phyloP scores from a whole-genome alignment of 2,797 vertebrate genomes.

The Gorsachius magnificus region DNA sequence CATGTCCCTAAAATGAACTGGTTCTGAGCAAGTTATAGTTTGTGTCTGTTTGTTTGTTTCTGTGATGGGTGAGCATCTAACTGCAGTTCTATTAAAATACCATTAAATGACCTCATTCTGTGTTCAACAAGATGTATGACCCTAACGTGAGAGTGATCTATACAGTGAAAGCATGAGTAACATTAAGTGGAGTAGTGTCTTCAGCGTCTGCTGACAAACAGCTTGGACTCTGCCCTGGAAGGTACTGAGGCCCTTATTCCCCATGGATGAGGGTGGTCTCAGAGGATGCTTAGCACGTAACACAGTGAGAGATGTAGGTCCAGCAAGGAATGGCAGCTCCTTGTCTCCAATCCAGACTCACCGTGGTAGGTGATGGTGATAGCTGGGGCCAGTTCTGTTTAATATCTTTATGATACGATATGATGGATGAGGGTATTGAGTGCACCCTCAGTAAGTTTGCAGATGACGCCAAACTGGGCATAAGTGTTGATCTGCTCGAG shows the following conservation, averaged over 20 bases:
- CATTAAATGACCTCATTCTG: not conserved
- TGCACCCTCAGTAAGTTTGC: too few relatives aligned
- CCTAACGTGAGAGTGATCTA: not conserved
- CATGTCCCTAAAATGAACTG: not conserved
- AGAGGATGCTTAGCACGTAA: not conserved
- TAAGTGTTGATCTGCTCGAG: too few relatives aligned
- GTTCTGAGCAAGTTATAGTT: not conserved
- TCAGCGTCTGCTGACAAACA: not conserved
- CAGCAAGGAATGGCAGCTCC: not conserved
- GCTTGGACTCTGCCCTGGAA: not conserved
- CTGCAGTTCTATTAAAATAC: not conserved
- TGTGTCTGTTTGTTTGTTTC: not conserved
- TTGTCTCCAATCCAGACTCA: not conserved
- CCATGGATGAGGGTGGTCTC: not conserved
- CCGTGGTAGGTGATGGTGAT: accelerated
- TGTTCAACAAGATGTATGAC: not conserved
- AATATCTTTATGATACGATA: too few relatives aligned
- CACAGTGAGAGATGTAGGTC: not conserved
- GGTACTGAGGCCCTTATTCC: not conserved
- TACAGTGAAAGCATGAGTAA: not conserved
- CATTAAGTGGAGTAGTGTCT: not conserved
- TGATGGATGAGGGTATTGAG: too few relatives aligned
- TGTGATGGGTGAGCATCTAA: not conserved
- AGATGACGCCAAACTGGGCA: too few relatives aligned
- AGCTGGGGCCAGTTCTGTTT: not conserved